These are phyloP conservation scores for Amitus sp. DNA, from an alignment of 2,888 invertebrate species.

Conservation along the genomic window DNA sequence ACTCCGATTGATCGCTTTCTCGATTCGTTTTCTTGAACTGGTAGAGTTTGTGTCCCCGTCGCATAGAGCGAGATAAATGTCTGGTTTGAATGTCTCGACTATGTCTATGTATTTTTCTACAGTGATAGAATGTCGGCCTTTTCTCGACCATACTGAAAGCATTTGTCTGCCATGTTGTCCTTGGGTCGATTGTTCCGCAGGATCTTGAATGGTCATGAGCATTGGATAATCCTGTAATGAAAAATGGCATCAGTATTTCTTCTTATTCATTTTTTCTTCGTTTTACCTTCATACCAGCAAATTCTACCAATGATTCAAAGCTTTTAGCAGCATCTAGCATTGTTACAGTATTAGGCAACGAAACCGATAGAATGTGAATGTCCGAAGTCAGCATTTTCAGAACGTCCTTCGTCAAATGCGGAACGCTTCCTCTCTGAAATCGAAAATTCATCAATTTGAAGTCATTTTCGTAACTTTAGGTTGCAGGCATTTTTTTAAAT, in stretches of 20 bases:
- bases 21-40: conserved; percentile 76
- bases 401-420: conserved; percentile 83
- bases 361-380: conserved; percentile 76
- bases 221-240: conserved; percentile 65
- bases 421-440: conserved; percentile 81
- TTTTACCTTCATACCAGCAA: conserved; percentile 71
- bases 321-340: conserved; percentile 74
- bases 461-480: too few relatives aligned
- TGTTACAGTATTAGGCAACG: conserved; percentile 75
- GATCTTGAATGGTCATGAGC: conserved; percentile 75
- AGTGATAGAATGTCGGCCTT: conserved; percentile 77
- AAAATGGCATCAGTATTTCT: neutral
- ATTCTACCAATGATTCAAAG: conserved; percentile 70
- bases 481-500: too few relatives aligned
- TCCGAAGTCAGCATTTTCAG: conserved; percentile 73
- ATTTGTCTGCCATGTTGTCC: conserved; percentile 79
- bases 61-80: conserved; percentile 82
- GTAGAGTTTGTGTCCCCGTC: conserved; percentile 78
- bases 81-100: conserved; percentile 81
- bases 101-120: conserved; percentile 80
- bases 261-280: neutral
- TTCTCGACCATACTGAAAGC: conserved; percentile 81
- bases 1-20: conserved; percentile 79
- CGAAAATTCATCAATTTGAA: neutral
- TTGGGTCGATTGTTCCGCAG: conserved; percentile 71